Evolutionary conservation across 1,140 invertebrate species (phyloP).

Genomic region (Phymorhynchus buccinoides): DNA sequence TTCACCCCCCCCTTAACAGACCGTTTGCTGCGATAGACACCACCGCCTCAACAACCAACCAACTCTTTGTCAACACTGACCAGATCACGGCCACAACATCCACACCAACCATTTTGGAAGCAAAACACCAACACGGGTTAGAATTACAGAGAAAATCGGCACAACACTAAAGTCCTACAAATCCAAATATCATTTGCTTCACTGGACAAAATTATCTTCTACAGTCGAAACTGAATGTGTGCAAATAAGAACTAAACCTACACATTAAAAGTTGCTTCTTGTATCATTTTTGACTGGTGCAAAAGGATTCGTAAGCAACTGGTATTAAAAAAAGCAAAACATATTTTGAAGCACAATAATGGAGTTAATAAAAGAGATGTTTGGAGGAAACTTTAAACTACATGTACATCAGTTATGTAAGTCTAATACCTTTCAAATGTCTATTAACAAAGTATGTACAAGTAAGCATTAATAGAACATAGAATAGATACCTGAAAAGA

Average conservation of each 20-base stretch:
- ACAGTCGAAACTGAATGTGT: background rate
- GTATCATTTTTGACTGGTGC: background rate
- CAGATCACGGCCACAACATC: background rate
- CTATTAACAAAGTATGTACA: background rate
- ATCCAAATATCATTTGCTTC: background rate
- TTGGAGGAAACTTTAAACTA: no score
- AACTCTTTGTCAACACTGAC: background rate
- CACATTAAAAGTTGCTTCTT: background rate
- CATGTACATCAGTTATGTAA: no score
- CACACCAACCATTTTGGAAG: no score
- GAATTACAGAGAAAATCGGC: background rate
- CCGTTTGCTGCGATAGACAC: background rate
- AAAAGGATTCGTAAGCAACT: background rate
- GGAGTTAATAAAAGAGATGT: no score
- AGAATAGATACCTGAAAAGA: background rate
- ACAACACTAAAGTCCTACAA: background rate
- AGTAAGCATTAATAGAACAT: background rate
- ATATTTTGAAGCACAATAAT: no score
- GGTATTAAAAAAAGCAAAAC: no score
- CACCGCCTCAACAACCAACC: background rate
- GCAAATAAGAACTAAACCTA: background rate
- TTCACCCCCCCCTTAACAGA: background rate
- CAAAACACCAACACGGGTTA: no score
- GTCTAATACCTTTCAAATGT: no score
- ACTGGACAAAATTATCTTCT: background rate